phyloP scores from a whole-genome alignment of 2,113 vertebrate genomes.

The Perca schrenkii region DNA sequence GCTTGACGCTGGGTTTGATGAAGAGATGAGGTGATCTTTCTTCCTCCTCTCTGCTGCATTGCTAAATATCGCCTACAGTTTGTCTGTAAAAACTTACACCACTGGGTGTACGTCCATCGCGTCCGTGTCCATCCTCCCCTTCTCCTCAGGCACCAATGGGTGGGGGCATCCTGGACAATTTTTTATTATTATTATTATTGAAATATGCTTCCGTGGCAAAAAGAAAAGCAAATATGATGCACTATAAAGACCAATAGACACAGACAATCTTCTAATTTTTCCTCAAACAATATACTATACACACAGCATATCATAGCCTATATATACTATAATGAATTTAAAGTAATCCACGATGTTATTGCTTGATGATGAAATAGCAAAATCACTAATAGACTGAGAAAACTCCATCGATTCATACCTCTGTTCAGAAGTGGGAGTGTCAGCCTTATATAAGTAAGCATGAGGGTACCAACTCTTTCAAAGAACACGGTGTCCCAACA shows the following conservation, averaged over 20 bases:
- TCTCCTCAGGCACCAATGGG: not conserved
- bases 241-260: not conserved
- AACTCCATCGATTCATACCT: not conserved
- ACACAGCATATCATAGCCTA: no score
- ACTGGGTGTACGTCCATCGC: not conserved
- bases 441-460: slow-evolving; percentile 58
- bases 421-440: slow-evolving; percentile 44
- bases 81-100: not conserved
- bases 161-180: slow-evolving; percentile 1
- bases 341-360: not conserved
- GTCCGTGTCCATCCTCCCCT: slow-evolving; percentile 13
- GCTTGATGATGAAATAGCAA: not conserved
- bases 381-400: no score
- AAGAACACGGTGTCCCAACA: slow-evolving; percentile 53
- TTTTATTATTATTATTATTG: not conserved
- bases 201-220: not conserved
- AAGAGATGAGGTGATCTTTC: not conserved
- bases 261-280: not conserved
- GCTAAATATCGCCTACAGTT: not conserved
- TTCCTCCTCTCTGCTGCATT: not conserved
- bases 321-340: not conserved
- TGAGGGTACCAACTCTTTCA: slow-evolving; percentile 19
- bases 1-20: not conserved
- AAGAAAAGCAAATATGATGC: not conserved
- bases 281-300: not conserved